Evolutionary conservation across 2,888 invertebrate genomes (phyloP).

Genomic region (Teleiodes luculella): DNA sequence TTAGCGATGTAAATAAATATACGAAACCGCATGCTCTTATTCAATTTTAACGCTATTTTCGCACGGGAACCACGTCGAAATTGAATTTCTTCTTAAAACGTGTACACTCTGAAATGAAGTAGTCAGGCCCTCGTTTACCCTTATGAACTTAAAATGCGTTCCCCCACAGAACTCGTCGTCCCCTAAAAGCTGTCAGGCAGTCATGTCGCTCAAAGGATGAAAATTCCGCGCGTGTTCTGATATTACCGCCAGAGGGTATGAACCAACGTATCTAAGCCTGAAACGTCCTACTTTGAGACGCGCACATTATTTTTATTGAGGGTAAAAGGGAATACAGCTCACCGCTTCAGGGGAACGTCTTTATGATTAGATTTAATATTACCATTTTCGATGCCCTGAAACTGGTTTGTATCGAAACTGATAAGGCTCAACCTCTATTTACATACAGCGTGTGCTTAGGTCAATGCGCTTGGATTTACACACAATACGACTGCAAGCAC

Average conservation of each 20-base stretch:
- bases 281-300: slow-evolving; percentile 39
- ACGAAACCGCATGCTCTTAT: neutral
- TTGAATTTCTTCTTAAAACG: neutral
- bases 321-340: slow-evolving; percentile 41
- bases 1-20: neutral
- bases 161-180: slow-evolving; percentile 19
- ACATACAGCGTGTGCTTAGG: slow-evolving; percentile 42
- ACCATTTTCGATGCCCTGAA: slow-evolving; percentile 26
- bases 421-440: slow-evolving; percentile 33
- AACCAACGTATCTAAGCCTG: slow-evolving; percentile 20
- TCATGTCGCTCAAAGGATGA: slow-evolving; percentile 44
- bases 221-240: slow-evolving; percentile 47
- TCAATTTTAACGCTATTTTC: neutral
- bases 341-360: slow-evolving; percentile 35
- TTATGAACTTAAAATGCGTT: slow-evolving; percentile 15
- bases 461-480: slow-evolving; percentile 61
- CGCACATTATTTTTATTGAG: slow-evolving; percentile 41
- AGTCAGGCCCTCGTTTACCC: slow-evolving; percentile 5
- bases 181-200: slow-evolving; percentile 43
- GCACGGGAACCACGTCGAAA: neutral
- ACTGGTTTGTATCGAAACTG: slow-evolving; percentile 27
- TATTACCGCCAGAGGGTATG: slow-evolving; percentile 46
- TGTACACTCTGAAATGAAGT: neutral
- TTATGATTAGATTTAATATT: slow-evolving; percentile 34
- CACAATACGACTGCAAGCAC: slow-evolving; percentile 54